These are phyloP conservation scores for Limenitis camilla DNA, from an alignment of 2,888 invertebrate species.

Conservation along the genomic window DNA sequence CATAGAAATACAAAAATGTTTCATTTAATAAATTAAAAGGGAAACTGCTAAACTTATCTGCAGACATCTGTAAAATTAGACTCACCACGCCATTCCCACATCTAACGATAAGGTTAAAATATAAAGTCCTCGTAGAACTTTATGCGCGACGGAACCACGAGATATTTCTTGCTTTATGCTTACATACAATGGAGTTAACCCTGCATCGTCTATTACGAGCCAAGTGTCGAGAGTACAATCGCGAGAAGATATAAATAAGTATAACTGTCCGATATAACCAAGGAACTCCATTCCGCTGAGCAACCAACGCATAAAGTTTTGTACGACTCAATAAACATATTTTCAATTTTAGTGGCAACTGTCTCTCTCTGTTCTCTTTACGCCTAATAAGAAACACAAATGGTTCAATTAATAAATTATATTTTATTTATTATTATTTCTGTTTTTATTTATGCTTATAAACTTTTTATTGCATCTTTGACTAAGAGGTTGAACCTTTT, in stretches of 20 bases:
- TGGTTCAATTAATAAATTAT: too few relatives aligned
- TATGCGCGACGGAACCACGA: slow-evolving; percentile 36
- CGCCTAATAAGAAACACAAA: too few relatives aligned
- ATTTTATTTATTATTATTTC: too few relatives aligned
- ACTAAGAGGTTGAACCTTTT: too few relatives aligned
- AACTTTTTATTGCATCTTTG: too few relatives aligned
- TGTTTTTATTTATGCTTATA: too few relatives aligned
- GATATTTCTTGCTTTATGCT: slow-evolving; percentile 48
- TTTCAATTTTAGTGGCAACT: slow-evolving; percentile 38
- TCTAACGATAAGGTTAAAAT: slow-evolving; percentile 34
- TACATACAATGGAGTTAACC: slow-evolving; percentile 26
- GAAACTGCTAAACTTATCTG: not conserved
- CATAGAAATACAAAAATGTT: not conserved
- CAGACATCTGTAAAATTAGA: slow-evolving; percentile 1
- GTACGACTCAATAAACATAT: slow-evolving; percentile 61
- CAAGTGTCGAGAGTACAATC: slow-evolving; percentile 28
- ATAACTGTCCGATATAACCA: slow-evolving; percentile 55
- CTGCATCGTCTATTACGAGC: slow-evolving; percentile 18
- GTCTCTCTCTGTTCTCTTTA: slow-evolving; percentile 12
- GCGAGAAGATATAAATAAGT: slow-evolving; percentile 58
- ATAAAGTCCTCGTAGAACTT: slow-evolving; percentile 46
- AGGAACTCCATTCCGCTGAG: slow-evolving; percentile 47
- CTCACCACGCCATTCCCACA: slow-evolving; percentile 8
- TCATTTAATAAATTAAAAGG: not conserved
- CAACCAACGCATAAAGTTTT: slow-evolving; percentile 48